Conservation (phyloP, 53 echinoderm and acorn worm species). For the Glandiceps talaboti region DNA sequence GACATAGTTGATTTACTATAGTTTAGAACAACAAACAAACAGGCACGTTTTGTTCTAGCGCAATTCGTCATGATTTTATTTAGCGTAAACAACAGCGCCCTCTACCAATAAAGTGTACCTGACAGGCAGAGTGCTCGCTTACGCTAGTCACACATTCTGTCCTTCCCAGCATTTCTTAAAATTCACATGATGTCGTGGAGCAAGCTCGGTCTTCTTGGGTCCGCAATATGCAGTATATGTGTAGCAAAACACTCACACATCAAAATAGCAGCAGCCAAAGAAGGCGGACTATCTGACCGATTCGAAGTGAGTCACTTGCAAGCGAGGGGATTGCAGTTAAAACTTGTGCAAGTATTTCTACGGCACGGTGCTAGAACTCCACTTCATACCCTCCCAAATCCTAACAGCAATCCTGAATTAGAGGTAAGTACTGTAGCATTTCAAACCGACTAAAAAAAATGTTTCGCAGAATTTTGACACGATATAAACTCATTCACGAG, state of each 20-base stretch:
- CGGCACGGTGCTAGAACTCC: conserved; percentile 76
- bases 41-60: no score
- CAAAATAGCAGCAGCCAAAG: neutral
- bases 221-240: neutral
- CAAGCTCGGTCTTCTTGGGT: neutral
- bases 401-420: neutral
- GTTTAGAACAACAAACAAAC: no score
- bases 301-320: neutral
- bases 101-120: no score
- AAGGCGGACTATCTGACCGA: neutral
- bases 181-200: neutral
- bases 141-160: no score
- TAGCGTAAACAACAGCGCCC: no score
- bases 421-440: neutral
- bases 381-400: conserved; percentile 27
- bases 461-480: no score
- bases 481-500: no score
- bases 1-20: no score
- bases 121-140: no score
- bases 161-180: no score
- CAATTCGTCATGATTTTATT: no score
- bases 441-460: no score
- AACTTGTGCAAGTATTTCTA: conserved; percentile 61
- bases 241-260: neutral
- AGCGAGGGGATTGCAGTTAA: conserved; percentile 22